Percentiles rank a stretch among this genome's conserved stretches.
Evolutionary conservation across 2,797 vertebrate species (phyloP).

Genomic region (Myiotriccus ornatus): DNA sequence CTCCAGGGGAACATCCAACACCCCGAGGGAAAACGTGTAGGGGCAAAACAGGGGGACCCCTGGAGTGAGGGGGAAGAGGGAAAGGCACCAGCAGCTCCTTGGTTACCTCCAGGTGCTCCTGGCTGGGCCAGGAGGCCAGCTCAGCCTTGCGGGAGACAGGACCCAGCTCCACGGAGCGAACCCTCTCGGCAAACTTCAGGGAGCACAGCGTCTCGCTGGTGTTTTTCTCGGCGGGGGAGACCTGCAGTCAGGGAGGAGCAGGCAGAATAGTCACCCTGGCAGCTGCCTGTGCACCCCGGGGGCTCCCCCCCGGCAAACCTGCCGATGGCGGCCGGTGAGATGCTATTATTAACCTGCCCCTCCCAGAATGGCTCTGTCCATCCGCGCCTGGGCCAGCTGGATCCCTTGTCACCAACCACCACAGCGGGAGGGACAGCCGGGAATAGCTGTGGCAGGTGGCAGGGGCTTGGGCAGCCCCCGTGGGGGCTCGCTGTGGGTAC

Average conservation of each 20-base stretch:
- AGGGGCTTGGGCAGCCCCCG: rapidly evolving
- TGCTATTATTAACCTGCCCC: neutral
- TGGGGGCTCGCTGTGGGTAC: rapidly evolving
- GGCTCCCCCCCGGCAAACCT: neutral
- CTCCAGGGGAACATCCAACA: neutral
- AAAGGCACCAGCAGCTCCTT: neutral
- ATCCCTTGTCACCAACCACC: neutral
- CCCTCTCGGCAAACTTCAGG: conserved; percentile 94
- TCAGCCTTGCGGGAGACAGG: conserved; percentile 80
- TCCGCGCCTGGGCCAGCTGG: rapidly evolving
- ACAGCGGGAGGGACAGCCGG: rapidly evolving
- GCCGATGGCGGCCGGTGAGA: rapidly evolving
- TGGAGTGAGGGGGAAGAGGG: neutral
- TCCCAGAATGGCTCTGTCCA: neutral
- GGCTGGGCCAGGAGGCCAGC: conserved; percentile 84
- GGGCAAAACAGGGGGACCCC: neutral
- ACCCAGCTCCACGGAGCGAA: conserved; percentile 90
- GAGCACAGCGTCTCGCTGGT: conserved; percentile 93
- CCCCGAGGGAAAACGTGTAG: rapidly evolving
- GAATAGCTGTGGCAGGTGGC: conserved; percentile 16
- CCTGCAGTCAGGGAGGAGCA: conserved; percentile 69
- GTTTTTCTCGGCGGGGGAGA: conserved; percentile 87
- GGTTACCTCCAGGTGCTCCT: conserved; percentile 89
- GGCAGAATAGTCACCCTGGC: neutral
- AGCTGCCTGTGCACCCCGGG: neutral